Evolutionary conservation across 2,797 vertebrate genomes (phyloP), one percentile per base, ranked within the genome.

Genomic region (Tragelaphus eurycerus): DNA sequence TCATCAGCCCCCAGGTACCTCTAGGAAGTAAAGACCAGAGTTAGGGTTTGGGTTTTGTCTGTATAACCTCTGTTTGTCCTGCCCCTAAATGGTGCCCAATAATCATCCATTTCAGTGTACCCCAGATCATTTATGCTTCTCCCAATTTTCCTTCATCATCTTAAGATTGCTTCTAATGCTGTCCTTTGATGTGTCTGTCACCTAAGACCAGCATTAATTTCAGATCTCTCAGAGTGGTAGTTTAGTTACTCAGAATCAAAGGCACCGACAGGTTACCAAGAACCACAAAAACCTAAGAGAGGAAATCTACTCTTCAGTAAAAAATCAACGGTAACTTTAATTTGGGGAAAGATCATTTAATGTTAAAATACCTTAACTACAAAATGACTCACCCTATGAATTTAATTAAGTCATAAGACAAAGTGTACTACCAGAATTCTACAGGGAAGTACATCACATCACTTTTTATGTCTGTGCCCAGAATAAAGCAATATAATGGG

Each of bases 171-270:
- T 95, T 79, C 74, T 71, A 95, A 89, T 74, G 31, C 50, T 83
- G 1, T 88, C 52, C 74, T 86, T 67, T 34, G 34, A 79, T 90
- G 52, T 96, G 48, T 90, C 31, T 97, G 52, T 92, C 34, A 87
- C 50, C 59, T 85, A 87, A 89, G 23, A 82, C 27, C 16, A 91
- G 34, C n/a, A 71, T 97, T 87, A 88, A n/a, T 25, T 93, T 54
- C n/a, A 74, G 9, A 92, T 90, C 52, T 84, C 87, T 43, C 23
- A 67, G 16, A 54, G 29, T 43, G 29, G 34, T 34, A 86, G 52
- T 38, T 96, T 43, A 82, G 54, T n/a, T 97, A 91, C 79, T 93
- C 85, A 93, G 57, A 96, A 92, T 43, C 93, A 89, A 96, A 97
- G 62, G 87, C 19, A 88, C 2, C 59, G 21, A 90, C 4, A 90